These are phyloP conservation scores for Ceratina calcarata DNA, from an alignment of 1,140 invertebrate genomes.

Conservation along the genomic window DNA sequence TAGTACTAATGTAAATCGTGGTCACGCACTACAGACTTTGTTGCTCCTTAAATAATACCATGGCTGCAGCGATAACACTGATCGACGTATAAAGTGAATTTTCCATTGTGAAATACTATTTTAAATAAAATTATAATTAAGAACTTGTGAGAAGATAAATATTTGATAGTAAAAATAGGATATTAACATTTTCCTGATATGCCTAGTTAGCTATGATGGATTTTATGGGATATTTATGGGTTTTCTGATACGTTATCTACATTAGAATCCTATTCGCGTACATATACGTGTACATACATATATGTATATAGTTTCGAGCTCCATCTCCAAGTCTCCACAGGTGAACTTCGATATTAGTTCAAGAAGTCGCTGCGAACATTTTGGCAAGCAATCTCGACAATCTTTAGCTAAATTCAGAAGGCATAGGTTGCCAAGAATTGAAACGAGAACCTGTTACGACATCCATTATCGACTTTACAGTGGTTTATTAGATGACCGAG, in stretches of 20 bases:
- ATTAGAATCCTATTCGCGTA: not conserved
- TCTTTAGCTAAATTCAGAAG: slow-evolving; percentile 48
- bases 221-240: too few species aligned
- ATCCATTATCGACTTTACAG: slow-evolving; percentile 42
- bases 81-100: too few species aligned
- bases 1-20: not conserved
- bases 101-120: not conserved
- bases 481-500: slow-evolving; percentile 36
- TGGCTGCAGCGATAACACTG: too few species aligned
- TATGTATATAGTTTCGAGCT: too few species aligned
- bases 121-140: too few species aligned
- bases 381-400: slow-evolving; percentile 34
- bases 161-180: not conserved
- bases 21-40: not conserved
- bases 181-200: not conserved
- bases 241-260: slow-evolving; percentile 1
- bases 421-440: slow-evolving; percentile 44
- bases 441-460: slow-evolving; percentile 44
- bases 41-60: not conserved
- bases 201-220: not conserved
- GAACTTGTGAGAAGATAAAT: not conserved
- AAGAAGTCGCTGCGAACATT: slow-evolving; percentile 45
- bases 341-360: slow-evolving; percentile 45
- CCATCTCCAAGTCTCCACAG: not conserved
- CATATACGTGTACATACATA: too few species aligned